Conservation (phyloP, 2,888 invertebrate genomes). For the Noctua comes region DNA sequence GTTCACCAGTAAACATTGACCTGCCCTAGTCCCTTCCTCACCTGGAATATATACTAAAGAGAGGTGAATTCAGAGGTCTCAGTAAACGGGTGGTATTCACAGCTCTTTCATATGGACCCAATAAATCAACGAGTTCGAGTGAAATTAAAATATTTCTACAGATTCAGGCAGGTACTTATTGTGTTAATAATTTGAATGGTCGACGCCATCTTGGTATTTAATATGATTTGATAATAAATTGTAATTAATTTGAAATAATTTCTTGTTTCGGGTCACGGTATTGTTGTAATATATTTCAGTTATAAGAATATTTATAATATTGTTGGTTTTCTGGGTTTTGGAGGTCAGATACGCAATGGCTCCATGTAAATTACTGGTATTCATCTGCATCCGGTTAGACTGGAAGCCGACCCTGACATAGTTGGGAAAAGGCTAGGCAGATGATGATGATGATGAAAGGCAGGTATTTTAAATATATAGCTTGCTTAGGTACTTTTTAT, state of each 20-base stretch:
- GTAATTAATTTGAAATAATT: constrained; percentile 75
- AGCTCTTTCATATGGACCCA: constrained; percentile 83
- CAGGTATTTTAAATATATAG: background rate
- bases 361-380: too few species aligned
- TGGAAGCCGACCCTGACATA: too few species aligned
- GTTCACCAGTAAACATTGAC: constrained; percentile 65
- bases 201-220: constrained; percentile 70
- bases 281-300: constrained; percentile 68
- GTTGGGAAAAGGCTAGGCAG: too few species aligned
- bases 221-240: constrained; percentile 75
- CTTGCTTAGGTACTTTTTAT: background rate
- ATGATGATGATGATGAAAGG: too few species aligned
- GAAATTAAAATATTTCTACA: constrained; percentile 82
- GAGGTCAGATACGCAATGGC: too few species aligned
- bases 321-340: constrained; percentile 60
- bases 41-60: constrained; percentile 23
- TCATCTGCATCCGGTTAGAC: too few species aligned
- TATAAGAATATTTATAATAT: constrained; percentile 64
- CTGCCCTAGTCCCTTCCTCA: constrained; percentile 51
- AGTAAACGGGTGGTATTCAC: constrained; percentile 75
- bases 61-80: constrained; percentile 37
- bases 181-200: constrained; percentile 71
- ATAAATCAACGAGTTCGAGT: constrained; percentile 83
- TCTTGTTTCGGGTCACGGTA: constrained; percentile 71
- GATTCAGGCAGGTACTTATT: constrained; percentile 71